Conservation (phyloP, 2,113 vertebrate genomes). For the Pygoscelis antarcticus region DNA sequence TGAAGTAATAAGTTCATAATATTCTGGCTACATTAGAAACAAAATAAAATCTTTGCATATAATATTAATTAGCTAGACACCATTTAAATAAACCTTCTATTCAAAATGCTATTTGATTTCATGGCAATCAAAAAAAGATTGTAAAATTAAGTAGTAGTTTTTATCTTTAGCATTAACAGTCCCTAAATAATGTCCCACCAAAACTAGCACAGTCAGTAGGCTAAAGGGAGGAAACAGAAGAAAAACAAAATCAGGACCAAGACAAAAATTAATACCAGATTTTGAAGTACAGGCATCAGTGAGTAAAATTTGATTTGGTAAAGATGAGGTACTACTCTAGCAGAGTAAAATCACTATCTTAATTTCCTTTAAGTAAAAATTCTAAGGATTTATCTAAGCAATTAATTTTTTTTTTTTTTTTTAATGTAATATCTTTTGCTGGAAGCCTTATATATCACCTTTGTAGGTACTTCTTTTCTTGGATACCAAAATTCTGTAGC, state of each 20-base stretch:
- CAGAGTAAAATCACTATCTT: background rate
- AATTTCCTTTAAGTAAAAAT: background rate
- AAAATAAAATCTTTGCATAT: conserved; percentile 40
- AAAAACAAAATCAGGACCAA: background rate
- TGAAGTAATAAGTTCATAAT: conserved; percentile 4
- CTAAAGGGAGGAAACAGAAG: background rate
- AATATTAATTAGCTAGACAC: conserved; percentile 46
- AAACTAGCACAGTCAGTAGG: background rate
- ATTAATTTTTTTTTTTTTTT: background rate
- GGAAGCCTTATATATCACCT: background rate
- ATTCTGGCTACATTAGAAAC: conserved; percentile 54
- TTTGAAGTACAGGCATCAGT: background rate
- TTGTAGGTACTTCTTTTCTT: background rate
- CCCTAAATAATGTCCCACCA: background rate
- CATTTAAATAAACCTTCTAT: conserved; percentile 53
- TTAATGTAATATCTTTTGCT: background rate
- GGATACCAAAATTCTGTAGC: background rate
- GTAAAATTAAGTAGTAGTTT: background rate
- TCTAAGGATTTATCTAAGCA: background rate
- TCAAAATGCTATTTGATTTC: conserved; percentile 51
- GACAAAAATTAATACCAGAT: background rate
- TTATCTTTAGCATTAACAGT: background rate
- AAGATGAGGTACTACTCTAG: background rate
- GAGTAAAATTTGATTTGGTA: background rate
- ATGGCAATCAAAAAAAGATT: background rate